A percentile compares a stretch with the other conserved stretches of the same genome.
Evolutionary conservation across 2,113 vertebrate genomes (phyloP).

Genomic region (Alligator mississippiensis): DNA sequence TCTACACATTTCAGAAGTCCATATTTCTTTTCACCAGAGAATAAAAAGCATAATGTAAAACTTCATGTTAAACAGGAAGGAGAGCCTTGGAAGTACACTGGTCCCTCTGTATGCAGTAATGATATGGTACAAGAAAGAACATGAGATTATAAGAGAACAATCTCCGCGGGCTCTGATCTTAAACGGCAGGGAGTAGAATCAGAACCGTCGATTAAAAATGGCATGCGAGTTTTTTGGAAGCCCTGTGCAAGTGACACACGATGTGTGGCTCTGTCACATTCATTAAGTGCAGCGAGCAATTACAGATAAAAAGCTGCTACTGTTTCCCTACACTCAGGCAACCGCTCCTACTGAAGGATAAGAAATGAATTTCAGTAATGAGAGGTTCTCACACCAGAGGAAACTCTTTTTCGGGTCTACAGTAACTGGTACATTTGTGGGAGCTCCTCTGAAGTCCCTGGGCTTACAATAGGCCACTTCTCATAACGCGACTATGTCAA

Average conservation of each 20-base stretch:
- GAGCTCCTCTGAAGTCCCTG: background rate
- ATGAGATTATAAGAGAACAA: background rate
- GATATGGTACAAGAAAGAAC: background rate
- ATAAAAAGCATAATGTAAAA: background rate
- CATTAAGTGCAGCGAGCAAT: background rate
- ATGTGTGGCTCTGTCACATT: rapidly evolving
- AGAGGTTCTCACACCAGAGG: slow-evolving; percentile 17
- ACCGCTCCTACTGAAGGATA: background rate
- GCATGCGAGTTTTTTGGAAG: background rate
- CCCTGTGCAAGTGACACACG: rapidly evolving
- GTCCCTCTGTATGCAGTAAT: rapidly evolving
- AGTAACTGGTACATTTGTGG: background rate
- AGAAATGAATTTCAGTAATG: background rate
- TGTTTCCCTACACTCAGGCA: slow-evolving; percentile 43
- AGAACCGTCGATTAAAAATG: background rate
- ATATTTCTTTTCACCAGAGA: background rate
- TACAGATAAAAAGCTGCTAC: slow-evolving; percentile 30
- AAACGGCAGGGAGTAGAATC: background rate
- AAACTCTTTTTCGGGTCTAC: rapidly evolving
- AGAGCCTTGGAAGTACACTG: background rate
- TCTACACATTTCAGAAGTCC: background rate
- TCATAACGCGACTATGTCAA: background rate
- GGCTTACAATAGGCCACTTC: background rate
- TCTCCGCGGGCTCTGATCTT: background rate
- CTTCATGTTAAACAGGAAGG: background rate